A percentile compares a stretch with the other conserved stretches of the same genome.
These are phyloP conservation scores for Linyphia triangularis DNA, from an alignment of 2,888 invertebrate genomes.

Conservation along the genomic window DNA sequence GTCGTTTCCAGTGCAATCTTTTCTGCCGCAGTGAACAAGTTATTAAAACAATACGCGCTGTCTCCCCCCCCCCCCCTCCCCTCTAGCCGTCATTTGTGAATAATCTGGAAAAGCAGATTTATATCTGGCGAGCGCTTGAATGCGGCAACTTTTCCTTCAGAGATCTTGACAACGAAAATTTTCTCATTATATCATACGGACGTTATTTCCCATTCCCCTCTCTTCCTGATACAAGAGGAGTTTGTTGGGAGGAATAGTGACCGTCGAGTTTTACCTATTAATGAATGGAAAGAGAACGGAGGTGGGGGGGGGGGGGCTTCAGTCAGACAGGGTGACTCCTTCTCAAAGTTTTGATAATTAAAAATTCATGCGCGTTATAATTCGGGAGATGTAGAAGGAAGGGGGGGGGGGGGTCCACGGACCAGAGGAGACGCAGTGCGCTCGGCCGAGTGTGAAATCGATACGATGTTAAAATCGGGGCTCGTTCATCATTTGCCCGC, in stretches of 20 bases:
- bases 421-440: slow-evolving; percentile 51
- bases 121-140: slow-evolving; percentile 64
- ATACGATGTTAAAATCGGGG: slow-evolving; percentile 74
- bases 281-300: slow-evolving; percentile 30
- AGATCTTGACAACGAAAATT: slow-evolving; percentile 72
- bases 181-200: slow-evolving; percentile 68
- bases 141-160: slow-evolving; percentile 61
- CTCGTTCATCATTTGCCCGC: slow-evolving; percentile 67
- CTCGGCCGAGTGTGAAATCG: slow-evolving; percentile 73
- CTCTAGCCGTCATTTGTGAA: slow-evolving; percentile 67
- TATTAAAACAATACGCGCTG: slow-evolving; percentile 75
- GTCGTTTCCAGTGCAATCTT: slow-evolving; percentile 73
- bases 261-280: slow-evolving; percentile 74
- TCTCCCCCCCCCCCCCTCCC: not conserved
- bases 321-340: slow-evolving; percentile 45
- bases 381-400: slow-evolving; percentile 11
- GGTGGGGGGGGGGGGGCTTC: slow-evolving; percentile 13
- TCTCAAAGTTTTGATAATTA: slow-evolving; percentile 74
- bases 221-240: not conserved
- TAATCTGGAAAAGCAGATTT: slow-evolving; percentile 72
- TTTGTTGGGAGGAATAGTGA: slow-evolving; percentile 55
- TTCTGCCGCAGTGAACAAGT: slow-evolving; percentile 73
- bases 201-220: slow-evolving; percentile 17
- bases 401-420: slow-evolving; percentile 29
- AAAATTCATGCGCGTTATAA: slow-evolving; percentile 75